phyloP scores from a whole-genome alignment of 1,140 invertebrate genomes.

The Limonius californicus region DNA sequence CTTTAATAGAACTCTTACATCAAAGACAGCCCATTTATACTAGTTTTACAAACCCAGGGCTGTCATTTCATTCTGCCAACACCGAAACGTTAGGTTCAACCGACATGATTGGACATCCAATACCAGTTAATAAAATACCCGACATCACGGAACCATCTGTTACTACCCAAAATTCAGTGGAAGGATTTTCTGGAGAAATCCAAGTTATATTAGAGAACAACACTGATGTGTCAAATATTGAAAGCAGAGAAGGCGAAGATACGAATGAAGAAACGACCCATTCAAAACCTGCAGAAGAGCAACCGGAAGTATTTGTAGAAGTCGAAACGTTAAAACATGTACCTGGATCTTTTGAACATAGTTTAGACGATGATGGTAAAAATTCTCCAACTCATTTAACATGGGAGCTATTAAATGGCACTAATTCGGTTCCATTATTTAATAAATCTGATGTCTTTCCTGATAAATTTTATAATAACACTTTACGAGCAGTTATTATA shows the following conservation, averaged over 20 bases:
- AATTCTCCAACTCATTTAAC: background rate
- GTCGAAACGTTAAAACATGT: constrained; percentile 38
- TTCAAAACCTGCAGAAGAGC: constrained; percentile 15
- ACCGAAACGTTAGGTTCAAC: constrained; percentile 53
- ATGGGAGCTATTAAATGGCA: constrained; percentile 2
- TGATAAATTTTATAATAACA: background rate
- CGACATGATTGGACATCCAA: constrained; percentile 57
- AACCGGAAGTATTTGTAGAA: constrained; percentile 26
- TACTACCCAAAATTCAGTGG: constrained; percentile 36
- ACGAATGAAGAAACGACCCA: background rate
- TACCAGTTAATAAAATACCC: constrained; percentile 65
- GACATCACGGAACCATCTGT: constrained; percentile 47
- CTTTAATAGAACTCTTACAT: constrained; percentile 16
- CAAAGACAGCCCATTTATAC: constrained; percentile 55
- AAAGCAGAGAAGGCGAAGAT: constrained; percentile 18
- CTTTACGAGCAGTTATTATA: background rate
- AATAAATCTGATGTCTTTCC: background rate
- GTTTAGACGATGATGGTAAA: background rate
- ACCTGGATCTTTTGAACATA: constrained; percentile 19
- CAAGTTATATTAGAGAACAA: constrained; percentile 23
- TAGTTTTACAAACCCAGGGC: constrained; percentile 61
- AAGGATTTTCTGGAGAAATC: constrained; percentile 19
- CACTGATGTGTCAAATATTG: constrained; percentile 15
- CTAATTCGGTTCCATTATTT: background rate
- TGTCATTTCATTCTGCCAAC: constrained; percentile 50